Evolutionary conservation across 2,113 vertebrate genomes (phyloP), one percentile per base, ranked within the genome.

Genomic region (Anthoscopus minutus): DNA sequence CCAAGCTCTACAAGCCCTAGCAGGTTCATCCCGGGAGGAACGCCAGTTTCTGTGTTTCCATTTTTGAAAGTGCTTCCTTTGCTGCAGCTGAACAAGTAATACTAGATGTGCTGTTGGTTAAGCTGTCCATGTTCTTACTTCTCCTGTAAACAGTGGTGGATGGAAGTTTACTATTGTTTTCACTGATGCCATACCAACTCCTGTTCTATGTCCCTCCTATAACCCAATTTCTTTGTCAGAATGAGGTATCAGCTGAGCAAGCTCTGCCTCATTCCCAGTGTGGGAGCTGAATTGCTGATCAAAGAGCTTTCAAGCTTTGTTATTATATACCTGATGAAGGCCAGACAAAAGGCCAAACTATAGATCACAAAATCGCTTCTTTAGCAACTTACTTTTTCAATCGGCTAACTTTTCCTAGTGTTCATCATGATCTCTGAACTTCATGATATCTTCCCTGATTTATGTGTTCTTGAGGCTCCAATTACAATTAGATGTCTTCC

Each of bases 1-100:
- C 60, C 37, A 58, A 73, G 83, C 33, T 9, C 53, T 71, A 79
- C 94, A 97, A 90, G 97, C 61, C 61, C 74, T 35, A 92, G 88
- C 97, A 86, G 27, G 90, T 74, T 91, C 70, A 42, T 70, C 54
- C 30, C 3, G 2, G 86, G 53, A 77, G n/a, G 28, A 73, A 79
- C 25, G 71, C 95, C 95, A 97, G 81, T 93, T 96, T 96, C 89
- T 61, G 35, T 51, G 53, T 51, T 65, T 31, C 88, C 77, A 82
- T 93, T 93, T 97, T 89, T 71, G 76, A 86, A 95, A 96, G 67
- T 23, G 24, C 86, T 96, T 90, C 92, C 95, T 97, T 95, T 35
- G 30, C 70, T 66, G 62, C 70, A n/a, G 44, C 82, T 89, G 86
- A 96, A 89, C 78, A 91, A 92, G 94, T 86, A 95, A 86, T 85